A percentile compares a stretch with the other conserved stretches of the same genome.
phyloP scores from a whole-genome alignment of 2,888 invertebrate species.

The Drosophila neotestacea region DNA sequence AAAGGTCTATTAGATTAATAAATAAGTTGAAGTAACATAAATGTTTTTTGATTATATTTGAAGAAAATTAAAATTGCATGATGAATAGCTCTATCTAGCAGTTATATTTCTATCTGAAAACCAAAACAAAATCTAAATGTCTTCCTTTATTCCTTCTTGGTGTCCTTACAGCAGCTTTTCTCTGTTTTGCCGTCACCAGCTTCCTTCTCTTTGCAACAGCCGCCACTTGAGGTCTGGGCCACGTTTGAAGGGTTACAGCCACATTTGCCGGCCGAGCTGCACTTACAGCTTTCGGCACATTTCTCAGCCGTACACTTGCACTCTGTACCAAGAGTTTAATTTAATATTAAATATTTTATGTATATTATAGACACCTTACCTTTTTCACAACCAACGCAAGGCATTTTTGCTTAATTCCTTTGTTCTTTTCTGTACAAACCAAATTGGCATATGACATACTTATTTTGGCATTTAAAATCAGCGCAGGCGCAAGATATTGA shows the following conservation, averaged over 20 bases:
- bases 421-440: not conserved
- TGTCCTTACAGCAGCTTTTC: slow-evolving; percentile 28
- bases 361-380: slow-evolving; percentile 34
- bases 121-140: slow-evolving; percentile 34
- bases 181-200: not conserved
- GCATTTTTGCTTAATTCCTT: slow-evolving; percentile 59
- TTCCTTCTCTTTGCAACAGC: slow-evolving; percentile 41
- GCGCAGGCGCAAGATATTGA: slow-evolving; percentile 50
- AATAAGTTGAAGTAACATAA: slow-evolving; percentile 45
- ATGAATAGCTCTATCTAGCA: slow-evolving; percentile 38
- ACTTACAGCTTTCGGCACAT: slow-evolving; percentile 81
- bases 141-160: slow-evolving; percentile 45
- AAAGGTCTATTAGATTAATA: slow-evolving; percentile 61
- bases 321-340: slow-evolving; percentile 53
- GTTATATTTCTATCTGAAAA: slow-evolving; percentile 36
- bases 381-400: slow-evolving; percentile 78
- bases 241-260: slow-evolving; percentile 39
- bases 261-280: slow-evolving; percentile 65
- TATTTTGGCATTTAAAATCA: slow-evolving; percentile 9
- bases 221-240: slow-evolving; percentile 12
- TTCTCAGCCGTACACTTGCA: slow-evolving; percentile 83
- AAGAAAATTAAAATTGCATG: slow-evolving; percentile 50
- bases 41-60: slow-evolving; percentile 56
- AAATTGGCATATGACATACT: not conserved
- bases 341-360: not conserved